These are phyloP conservation scores for Polyommatus icarus DNA, from an alignment of 2,888 invertebrate species.

Conservation along the genomic window DNA sequence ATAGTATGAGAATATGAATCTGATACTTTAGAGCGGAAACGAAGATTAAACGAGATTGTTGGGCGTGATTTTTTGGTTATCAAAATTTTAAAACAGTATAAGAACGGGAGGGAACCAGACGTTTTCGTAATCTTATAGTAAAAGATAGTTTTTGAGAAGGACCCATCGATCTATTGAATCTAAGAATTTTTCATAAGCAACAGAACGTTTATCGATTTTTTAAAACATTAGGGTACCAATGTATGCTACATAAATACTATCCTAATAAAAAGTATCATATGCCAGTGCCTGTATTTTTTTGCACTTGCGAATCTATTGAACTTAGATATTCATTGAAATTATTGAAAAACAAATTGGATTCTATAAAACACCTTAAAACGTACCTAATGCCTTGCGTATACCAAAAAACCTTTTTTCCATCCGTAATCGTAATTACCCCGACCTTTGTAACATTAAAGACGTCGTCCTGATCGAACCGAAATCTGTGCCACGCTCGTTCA, in stretches of 20 bases:
- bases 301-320: too few species aligned
- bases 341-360: too few species aligned
- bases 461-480: conserved; percentile 44
- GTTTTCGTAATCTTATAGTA: too few species aligned
- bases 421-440: conserved; percentile 38
- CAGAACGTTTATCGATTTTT: neutral
- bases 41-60: conserved; percentile 19
- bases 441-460: conserved; percentile 38
- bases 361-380: too few species aligned
- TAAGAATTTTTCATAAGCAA: too few species aligned
- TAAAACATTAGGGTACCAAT: neutral
- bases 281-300: too few species aligned
- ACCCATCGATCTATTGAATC: too few species aligned
- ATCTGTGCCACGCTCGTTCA: conserved; percentile 50
- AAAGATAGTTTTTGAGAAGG: too few species aligned
- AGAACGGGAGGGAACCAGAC: too few species aligned
- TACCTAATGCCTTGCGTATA: neutral
- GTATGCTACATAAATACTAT: neutral
- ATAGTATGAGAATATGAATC: conserved; percentile 31
- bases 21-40: conserved; percentile 10
- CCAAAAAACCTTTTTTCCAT: neutral
- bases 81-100: neutral
- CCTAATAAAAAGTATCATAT: too few species aligned
- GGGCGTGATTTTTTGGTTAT: neutral
- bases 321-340: too few species aligned